These are phyloP conservation scores for Nemapogon koenigi DNA, from an alignment of 2,888 invertebrate species.

Conservation along the genomic window DNA sequence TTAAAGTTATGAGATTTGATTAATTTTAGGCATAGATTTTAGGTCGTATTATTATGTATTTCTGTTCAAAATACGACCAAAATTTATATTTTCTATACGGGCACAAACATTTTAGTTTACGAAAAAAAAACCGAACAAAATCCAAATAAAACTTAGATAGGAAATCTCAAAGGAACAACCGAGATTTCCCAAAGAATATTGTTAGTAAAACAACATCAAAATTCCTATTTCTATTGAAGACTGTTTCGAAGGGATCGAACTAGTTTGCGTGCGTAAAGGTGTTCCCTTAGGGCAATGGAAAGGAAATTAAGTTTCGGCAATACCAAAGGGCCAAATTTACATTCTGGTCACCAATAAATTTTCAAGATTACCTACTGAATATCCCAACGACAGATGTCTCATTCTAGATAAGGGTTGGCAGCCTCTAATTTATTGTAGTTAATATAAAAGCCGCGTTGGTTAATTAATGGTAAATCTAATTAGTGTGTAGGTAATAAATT, in stretches of 20 bases:
- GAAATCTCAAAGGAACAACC: no score
- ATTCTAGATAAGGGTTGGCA: neutral
- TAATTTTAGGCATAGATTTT: no score
- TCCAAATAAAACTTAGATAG: no score
- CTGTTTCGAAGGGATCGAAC: neutral
- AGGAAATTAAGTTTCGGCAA: slow-evolving; percentile 6
- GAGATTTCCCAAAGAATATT: no score
- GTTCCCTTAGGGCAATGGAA: slow-evolving; percentile 8
- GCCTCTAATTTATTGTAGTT: slow-evolving; percentile 2
- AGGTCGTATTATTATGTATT: no score
- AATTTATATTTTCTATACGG: no score
- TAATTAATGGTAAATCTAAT: no score
- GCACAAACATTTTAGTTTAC: no score
- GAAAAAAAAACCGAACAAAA: no score
- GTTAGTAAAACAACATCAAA: neutral
- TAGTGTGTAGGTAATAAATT: no score
- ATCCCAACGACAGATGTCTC: slow-evolving; percentile 5
- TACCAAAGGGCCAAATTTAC: slow-evolving; percentile 5
- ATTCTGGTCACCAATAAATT: slow-evolving; percentile 4
- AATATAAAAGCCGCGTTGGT: neutral
- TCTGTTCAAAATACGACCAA: no score
- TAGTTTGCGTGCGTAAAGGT: slow-evolving; percentile 1
- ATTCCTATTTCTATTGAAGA: neutral
- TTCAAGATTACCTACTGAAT: slow-evolving; percentile 2
- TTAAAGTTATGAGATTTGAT: no score